Evolutionary conservation across 1,140 invertebrate genomes (phyloP).

Genomic region (Heterodera carotae): DNA sequence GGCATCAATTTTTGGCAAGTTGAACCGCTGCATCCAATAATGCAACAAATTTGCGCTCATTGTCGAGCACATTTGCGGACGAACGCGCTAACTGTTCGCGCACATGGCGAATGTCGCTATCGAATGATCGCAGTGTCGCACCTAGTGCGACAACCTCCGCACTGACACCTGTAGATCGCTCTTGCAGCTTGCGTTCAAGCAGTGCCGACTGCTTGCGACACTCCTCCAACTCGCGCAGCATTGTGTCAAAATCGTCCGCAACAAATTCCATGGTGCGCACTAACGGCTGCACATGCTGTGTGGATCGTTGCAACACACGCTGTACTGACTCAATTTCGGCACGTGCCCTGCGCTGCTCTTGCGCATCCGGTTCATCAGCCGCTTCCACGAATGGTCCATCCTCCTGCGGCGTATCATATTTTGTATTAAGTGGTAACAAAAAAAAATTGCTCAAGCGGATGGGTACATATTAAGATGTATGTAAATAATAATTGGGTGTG

Average conservation of each 20-base stretch:
- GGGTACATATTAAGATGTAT: no score
- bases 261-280: slow-evolving; percentile 50
- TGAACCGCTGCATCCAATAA: slow-evolving; percentile 11
- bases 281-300: slow-evolving; percentile 50
- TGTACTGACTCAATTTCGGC: slow-evolving; percentile 48
- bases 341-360: slow-evolving; percentile 38
- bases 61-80: slow-evolving; percentile 42
- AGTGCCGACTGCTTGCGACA: slow-evolving; percentile 34
- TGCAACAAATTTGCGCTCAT: slow-evolving; percentile 45
- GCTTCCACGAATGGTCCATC: slow-evolving; percentile 24
- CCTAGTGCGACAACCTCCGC: slow-evolving; percentile 26
- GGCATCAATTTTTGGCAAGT: slow-evolving; percentile 7
- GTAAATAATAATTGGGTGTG: no score
- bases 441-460: no score
- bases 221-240: slow-evolving; percentile 51
- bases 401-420: slow-evolving; percentile 4
- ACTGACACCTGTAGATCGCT: slow-evolving; percentile 15
- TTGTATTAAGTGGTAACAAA: no score
- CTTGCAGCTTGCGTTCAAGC: slow-evolving; percentile 30
- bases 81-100: slow-evolving; percentile 45
- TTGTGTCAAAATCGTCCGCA: slow-evolving; percentile 51
- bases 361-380: slow-evolving; percentile 30
- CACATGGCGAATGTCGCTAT: slow-evolving; percentile 46
- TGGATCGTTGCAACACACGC: slow-evolving; percentile 38
- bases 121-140: slow-evolving; percentile 39